Base-by-base conservation (phyloP, 2,888 invertebrate genomes). In the Selenia dentaria region DNA sequence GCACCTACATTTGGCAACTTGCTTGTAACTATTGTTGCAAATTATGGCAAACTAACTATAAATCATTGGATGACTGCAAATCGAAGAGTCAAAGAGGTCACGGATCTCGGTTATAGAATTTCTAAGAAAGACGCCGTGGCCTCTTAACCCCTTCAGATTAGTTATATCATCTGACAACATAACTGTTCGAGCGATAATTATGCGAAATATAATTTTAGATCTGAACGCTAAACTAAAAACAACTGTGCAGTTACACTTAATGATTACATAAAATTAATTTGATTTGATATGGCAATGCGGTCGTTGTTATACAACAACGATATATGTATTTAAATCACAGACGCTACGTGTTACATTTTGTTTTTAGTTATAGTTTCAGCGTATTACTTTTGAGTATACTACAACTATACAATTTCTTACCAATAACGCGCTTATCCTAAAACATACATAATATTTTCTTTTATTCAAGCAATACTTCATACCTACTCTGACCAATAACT, bases 251-350 rank as follows among this genome's bases (percentile, higher is more conserved):
- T 54, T 70, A 74, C 59, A 74, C 79, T 79, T 80, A 80, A 70
- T 67, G 62, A 77, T 79, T 68, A 80, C 73, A 74, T 79, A 79
- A 78, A 83, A 82, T 74, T 74, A 81, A 80, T 79, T 82, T 75
- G 72, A 77, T 82, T 80, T 87, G 89, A 89, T 90, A 89, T 90
- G 89, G 89, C 89, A 80, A 82, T 83, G 82, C 77, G 67, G 79
- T 79, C 71, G 69, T 81, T 79, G 85, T 80, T 77, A 81, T 69
- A 59, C 66, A 57, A 57, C 66, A 82, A 84, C 83, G 78, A 73
- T 83, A 86, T 86, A 83, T 83, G 83, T 86, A 83, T 85, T 79
- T 81, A 71, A 80, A 89, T 90, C 89, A 89, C 89, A 89, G 86
- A 84, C 76, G 70, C 84, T 83, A 82, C 74, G 71, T 77, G 57